Base-by-base conservation (phyloP, 2,797 vertebrate genomes). In the Pangasius krempfi region DNA sequence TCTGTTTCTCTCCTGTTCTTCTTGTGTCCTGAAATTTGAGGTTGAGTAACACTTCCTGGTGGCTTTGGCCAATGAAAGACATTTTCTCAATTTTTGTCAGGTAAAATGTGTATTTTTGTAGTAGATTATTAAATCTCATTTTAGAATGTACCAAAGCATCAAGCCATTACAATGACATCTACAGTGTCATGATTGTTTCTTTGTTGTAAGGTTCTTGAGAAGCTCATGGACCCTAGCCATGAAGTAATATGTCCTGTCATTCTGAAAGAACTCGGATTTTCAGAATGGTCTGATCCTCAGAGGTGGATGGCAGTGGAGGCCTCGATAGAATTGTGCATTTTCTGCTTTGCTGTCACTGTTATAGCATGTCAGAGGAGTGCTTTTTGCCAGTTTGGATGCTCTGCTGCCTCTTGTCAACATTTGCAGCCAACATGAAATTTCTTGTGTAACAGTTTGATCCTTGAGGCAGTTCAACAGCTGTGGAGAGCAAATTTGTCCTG, bases 361-460 rank as follows among this genome's bases (percentile, higher is more conserved):
- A 66, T 27, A 84, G 68, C 73, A 85, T 84, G 87, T 73, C 85
- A 85, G 40, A 88, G 30, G 50, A 85, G 85, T 81, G 66, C 75
- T 87, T 87, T 84, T 82, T 75, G 78, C 89, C 89, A 76, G 82
- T 86, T 90, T 88, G 76, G 78, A 68, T 9, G 85, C 50, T 72
- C 47, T 60, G 72, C 37, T 78, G 60, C 40, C 54, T 84, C 27
- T 37, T 22, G 82, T 73, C 64, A 27, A 85, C 83, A 50, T 88
- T 85, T 62, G 76, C 82, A 90, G 27, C 30, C 56, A 73, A 80
- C 33, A 54, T 84, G 72, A 84, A 87, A 90, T 87, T 73, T 75
- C 76, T 64, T 20, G 37, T 76, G 81, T 44, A 86, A 44, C 80
- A 80, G 54, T 62, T 72, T 78, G 72, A 87, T 70, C 62, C 52